Base-by-base conservation (phyloP, 2,888 invertebrate species). In the Hermodice carunculata region DNA sequence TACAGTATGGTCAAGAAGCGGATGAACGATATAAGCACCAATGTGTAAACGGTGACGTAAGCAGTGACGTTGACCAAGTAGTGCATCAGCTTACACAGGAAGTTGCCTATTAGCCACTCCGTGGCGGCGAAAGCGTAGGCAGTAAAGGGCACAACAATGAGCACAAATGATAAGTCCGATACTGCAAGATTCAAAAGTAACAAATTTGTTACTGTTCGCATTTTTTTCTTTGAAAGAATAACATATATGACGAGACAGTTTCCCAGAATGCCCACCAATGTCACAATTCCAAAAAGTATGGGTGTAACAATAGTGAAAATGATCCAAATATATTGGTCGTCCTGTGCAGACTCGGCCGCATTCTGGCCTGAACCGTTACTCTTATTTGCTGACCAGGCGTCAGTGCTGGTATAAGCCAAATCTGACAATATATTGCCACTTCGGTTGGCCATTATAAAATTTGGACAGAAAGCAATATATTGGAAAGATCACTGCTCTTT, bases 71-170 rank as follows among this genome's bases (percentile, higher is more conserved):
- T 93, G 71, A 94, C 93, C 82, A 95, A 90, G 81, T 95, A 95
- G 85, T 95, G 95, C 19, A 95, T 94, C 28, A 92, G 90, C 87
- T 93, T 92, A 87, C 95, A 95, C 92, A 93, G 94, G 84, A 91
- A 88, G 80, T 92, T 92, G 6, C 95, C 95, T 78, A 95, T 94
- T 0, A 94, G 93, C 95, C 95, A 95, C 81, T 91, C 90, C 17
- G 92, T 91, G 5, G 48, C 44, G 34, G 69, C 70, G 17, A 73
- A 64, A 24, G 42, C 34, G 34, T 94, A 92, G 1, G 94, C 95
- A 1, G 95, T 95, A 85, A 94, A 94, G 0, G 95, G 95, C 17
- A 95, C 94, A 86, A 95, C 95, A 86, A 95, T 93, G 60, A 94
- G 90, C 42, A 95, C 93, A 85, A 95, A 95, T 26, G 94, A 89